phyloP scores from a whole-genome alignment of 2,797 vertebrate species.

The Gallirallus australis region DNA sequence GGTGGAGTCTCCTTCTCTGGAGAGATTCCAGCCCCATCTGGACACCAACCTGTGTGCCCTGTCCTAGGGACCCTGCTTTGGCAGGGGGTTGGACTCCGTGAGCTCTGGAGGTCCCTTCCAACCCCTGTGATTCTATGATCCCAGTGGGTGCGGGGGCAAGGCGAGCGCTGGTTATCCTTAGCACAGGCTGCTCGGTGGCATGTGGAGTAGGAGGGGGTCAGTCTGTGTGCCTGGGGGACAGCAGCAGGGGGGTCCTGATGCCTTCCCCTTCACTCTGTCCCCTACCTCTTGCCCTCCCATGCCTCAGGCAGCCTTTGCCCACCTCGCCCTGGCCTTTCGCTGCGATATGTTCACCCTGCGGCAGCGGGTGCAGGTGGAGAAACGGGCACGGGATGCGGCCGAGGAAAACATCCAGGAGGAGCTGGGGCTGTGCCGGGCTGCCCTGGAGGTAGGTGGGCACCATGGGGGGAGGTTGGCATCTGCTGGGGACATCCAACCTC shows the following conservation, averaged over 20 bases:
- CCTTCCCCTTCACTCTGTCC: fast-evolving
- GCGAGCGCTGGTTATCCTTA: not conserved
- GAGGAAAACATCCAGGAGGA: constrained; percentile 88
- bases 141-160: not conserved
- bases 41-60: no score
- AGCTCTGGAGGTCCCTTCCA: no score
- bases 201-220: not conserved
- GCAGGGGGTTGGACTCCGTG: no score
- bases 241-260: not conserved
- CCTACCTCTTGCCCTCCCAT: not conserved
- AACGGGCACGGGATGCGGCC: constrained; percentile 83
- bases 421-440: constrained; percentile 81
- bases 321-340: constrained; percentile 69
- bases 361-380: constrained; percentile 83
- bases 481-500: not conserved
- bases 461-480: not conserved
- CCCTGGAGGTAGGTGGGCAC: constrained; percentile 80
- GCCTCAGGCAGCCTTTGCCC: constrained; percentile 63
- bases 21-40: no score
- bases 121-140: no score
- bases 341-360: constrained; percentile 64
- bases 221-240: not conserved
- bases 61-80: no score
- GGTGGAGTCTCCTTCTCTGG: no score
- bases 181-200: not conserved